A percentile compares a stretch with the other conserved stretches of the same genome.
Evolutionary conservation across 2,113 vertebrate species (phyloP).

Genomic region (Ancistrus triradiatus): DNA sequence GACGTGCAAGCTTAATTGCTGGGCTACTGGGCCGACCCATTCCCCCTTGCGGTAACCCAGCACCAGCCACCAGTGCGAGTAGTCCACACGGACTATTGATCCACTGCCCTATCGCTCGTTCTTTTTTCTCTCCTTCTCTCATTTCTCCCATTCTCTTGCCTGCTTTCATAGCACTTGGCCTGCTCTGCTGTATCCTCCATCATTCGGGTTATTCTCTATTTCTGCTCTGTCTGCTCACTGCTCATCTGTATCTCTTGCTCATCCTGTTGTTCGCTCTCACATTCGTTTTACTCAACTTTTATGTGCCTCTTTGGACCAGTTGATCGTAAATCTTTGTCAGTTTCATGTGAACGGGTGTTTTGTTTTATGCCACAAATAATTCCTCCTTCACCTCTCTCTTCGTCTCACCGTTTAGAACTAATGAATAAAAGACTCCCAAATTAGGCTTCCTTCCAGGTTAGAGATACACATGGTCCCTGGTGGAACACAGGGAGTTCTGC

Average conservation of each 20-base stretch:
- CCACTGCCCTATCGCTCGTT: conserved; percentile 45
- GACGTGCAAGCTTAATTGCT: conserved; percentile 68
- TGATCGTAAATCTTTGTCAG: conserved; percentile 67
- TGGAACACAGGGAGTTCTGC: conserved; percentile 52
- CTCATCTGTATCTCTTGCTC: conserved; percentile 30
- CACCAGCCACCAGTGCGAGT: conserved; percentile 51
- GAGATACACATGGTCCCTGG: conserved; percentile 61
- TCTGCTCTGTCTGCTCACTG: conserved; percentile 24
- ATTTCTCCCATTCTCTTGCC: conserved; percentile 15
- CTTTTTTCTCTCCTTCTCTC: conserved; percentile 40
- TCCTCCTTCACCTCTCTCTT: conserved; percentile 1
- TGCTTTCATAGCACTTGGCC: too few relatives aligned
- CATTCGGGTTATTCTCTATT: background rate
- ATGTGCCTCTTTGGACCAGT: conserved; percentile 56
- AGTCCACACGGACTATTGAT: conserved; percentile 62
- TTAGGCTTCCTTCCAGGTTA: conserved; percentile 48
- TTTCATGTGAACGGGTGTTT: conserved; percentile 54
- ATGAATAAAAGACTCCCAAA: conserved; percentile 66
- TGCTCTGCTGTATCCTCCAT: conserved; percentile 13
- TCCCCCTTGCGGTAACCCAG: conserved; percentile 60
- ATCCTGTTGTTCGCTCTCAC: background rate
- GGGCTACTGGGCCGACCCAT: conserved; percentile 45
- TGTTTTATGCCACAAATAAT: conserved; percentile 56
- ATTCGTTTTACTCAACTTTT: conserved; percentile 16
- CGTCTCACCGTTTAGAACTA: conserved; percentile 46